Base-by-base conservation (phyloP, 2,888 invertebrate species). In the Leptinotarsa tumamoca region DNA sequence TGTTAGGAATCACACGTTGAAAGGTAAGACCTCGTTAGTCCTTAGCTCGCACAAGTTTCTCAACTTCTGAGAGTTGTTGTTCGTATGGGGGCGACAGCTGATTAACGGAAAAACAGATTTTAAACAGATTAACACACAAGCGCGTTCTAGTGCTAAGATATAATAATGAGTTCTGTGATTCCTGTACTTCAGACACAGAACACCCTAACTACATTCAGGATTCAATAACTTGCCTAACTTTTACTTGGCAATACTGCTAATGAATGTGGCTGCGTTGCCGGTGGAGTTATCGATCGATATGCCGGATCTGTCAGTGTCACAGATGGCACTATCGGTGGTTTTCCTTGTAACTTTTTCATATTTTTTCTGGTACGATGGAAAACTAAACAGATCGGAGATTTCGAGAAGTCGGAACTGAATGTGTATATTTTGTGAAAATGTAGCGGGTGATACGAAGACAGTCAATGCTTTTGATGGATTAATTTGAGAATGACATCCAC, bases 401-500 rank as follows among this genome's bases (percentile, higher is more conserved):
- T 75, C 49, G 72, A 51, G 66, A 68, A 51, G 61, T 75, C 68
- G 51, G 33, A 75, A 67, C 58, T 69, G 67, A 43, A 63, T 75
- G 75, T 72, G 63, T 63, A 58, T 5, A 23, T 72, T 69, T 50
- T 72, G 75, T 69, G 50, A 75, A 52, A 72, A 75, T 75, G 75
- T 75, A 75, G 75, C 72, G 33, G 73, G 33, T 63, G 63, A 68
- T 66, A 73, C 68, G 75, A 74, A 72, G 33, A 67, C 61, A 78
- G 56, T 63, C 54, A 56, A 72, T 67, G 73, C 56, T 75, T 72
- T 75, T 71, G 71, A 75, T 78, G 78, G 75, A 84, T 82, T 83
- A 84, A 81, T 73, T 83, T 84, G 85, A 88, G 84, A 84, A 89
- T 89, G 89, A 88, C 89, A 84, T 87, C 88, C 79, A 88, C 88